These are phyloP conservation scores for Caenorhabditis plicata DNA, from an alignment of 2,888 invertebrate species.

Conservation along the genomic window DNA sequence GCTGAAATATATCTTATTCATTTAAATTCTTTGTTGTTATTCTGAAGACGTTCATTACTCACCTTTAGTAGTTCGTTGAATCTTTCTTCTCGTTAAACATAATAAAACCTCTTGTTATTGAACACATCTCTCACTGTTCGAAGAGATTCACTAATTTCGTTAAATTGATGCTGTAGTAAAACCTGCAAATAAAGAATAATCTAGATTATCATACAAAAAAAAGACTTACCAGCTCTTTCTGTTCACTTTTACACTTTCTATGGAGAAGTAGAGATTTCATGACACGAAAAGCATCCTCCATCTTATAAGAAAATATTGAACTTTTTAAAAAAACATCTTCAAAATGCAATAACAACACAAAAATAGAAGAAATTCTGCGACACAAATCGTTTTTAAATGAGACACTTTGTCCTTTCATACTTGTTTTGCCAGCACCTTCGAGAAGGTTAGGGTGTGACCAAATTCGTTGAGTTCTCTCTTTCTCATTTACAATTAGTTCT, in stretches of 20 bases:
- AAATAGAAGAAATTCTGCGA: constrained; percentile 29
- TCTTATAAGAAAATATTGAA: constrained; percentile 14
- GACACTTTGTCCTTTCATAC: constrained; percentile 24
- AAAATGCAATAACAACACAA: constrained; percentile 26
- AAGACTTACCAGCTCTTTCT: constrained; percentile 15
- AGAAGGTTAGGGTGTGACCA: constrained; percentile 35
- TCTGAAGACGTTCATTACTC: constrained; percentile 14
- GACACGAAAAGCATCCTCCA: constrained; percentile 15
- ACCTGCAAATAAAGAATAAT: constrained; percentile 18
- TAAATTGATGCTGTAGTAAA: constrained; percentile 13
- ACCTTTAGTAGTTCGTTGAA: constrained; percentile 14
- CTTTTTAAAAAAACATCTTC: constrained; percentile 8
- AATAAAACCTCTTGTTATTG: constrained; percentile 11
- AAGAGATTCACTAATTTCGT: constrained; percentile 14
- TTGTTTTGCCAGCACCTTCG: constrained; percentile 30
- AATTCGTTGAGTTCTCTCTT: constrained; percentile 27
- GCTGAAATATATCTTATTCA: constrained; percentile 22
- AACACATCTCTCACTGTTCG: constrained; percentile 14
- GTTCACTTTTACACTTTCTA: constrained; percentile 15
- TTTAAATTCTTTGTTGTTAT: constrained; percentile 17
- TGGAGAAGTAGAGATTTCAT: constrained; percentile 13
- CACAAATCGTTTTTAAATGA: constrained; percentile 16
- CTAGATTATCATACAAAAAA: constrained; percentile 15
- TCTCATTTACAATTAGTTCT: constrained; percentile 12
- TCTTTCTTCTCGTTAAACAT: constrained; percentile 16